phyloP scores from a whole-genome alignment of 2,888 invertebrate species.

The Drosophila seclusa region DNA sequence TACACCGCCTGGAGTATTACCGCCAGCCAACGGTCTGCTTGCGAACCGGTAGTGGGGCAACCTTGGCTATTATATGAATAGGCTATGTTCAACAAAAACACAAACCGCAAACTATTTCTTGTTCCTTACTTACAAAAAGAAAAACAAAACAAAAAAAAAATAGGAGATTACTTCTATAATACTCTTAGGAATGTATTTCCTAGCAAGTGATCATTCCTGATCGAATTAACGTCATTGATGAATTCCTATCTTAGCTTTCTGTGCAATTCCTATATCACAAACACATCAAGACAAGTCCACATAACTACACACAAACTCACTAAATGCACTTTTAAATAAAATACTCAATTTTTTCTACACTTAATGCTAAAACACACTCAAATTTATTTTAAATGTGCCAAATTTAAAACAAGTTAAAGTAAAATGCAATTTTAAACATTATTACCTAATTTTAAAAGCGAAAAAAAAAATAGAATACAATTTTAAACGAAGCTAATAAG shows the following conservation, averaged over 20 bases:
- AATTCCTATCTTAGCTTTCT: slow-evolving; percentile 82
- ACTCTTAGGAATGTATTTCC: slow-evolving; percentile 43
- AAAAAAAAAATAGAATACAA: slow-evolving; percentile 19
- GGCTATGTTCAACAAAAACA: slow-evolving; percentile 42
- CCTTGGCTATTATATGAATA: slow-evolving; percentile 16
- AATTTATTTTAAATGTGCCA: slow-evolving; percentile 81
- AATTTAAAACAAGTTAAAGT: slow-evolving; percentile 55
- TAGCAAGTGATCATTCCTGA: slow-evolving; percentile 28
- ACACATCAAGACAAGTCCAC: slow-evolving; percentile 42
- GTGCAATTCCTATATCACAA: slow-evolving; percentile 76
- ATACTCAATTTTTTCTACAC: slow-evolving; percentile 70
- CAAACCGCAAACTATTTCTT: slow-evolving; percentile 70
- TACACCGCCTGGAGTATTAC: slow-evolving; percentile 72
- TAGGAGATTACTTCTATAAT: slow-evolving; percentile 57
- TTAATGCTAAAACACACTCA: slow-evolving; percentile 46
- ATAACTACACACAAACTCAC: slow-evolving; percentile 33
- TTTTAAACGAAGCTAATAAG: slow-evolving; percentile 72
- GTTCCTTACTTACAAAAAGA: slow-evolving; percentile 72
- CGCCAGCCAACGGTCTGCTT: slow-evolving; percentile 83
- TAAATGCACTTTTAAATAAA: slow-evolving; percentile 74
- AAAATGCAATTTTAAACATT: slow-evolving; percentile 45
- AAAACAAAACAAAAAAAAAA: slow-evolving; percentile 32
- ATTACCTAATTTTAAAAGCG: slow-evolving; percentile 40
- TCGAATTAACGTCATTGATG: slow-evolving; percentile 65
- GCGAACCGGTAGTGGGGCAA: slow-evolving; percentile 83